Evolutionary conservation across 1,140 invertebrate genomes (phyloP), one percentile per base, ranked within the genome.

Genomic region (Lepidurus apus): DNA sequence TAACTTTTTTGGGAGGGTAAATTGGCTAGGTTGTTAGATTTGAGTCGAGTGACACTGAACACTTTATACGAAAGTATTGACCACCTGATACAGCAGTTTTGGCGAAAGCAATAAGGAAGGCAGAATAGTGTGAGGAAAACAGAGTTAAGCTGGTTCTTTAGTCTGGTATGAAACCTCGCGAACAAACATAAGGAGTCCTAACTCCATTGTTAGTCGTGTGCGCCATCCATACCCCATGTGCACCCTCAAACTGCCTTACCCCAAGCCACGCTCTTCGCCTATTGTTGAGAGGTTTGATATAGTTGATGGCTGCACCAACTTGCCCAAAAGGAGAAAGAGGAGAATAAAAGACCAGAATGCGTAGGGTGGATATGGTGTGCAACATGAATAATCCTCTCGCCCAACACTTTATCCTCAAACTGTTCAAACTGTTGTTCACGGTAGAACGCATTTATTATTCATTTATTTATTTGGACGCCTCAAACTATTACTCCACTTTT

Each of bases 271-370:
- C 53, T 65, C 53, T 65, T 65, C 9, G 53, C 21, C 53, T 21
- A 65, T 65, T 65, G 53, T 65, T 65, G 53, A 65, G 53, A 65
- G 53, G 53, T 65, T 65, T 65, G 53, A 65, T 65, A 65, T 65
- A 65, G 53, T 65, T 65, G 53, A 65, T 65, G 53, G 53, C 53
- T 65, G 53, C 53, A 65, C 53, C 53, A 65, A 65, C 53, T 65
- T 65, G 21, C 53, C 13, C 53, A 21, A 21, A 17, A 65, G 21
- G 53, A 65, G 21, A 21, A 65, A 65, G 45, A 10, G 17, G 45
- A 47, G 53, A 65, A 65, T 65, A 65, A 65, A 65, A 65, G 53
- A 65, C 21, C 53, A n/a, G n/a, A 9, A 65, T 65, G 17, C 53
- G 3, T 65, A 65, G 53, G 53, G 53, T 65, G 53, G 53, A 65